phyloP scores from a whole-genome alignment of 2,113 vertebrate genomes.

The Chaetorhynchus papuensis region DNA sequence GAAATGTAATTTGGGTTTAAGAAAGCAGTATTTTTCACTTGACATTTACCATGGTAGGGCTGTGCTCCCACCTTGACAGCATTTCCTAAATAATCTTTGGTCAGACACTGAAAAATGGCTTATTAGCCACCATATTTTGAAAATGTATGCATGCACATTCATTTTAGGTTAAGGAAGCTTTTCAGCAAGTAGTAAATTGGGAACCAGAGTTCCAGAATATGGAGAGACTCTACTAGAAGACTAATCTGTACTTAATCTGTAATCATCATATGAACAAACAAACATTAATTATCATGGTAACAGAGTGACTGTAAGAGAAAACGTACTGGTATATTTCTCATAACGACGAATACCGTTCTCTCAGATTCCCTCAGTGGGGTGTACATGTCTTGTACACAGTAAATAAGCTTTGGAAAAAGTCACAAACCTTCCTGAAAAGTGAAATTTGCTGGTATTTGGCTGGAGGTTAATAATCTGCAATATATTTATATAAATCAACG shows the following conservation, averaged over 20 bases:
- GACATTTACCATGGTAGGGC: background rate
- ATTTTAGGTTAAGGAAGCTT: background rate
- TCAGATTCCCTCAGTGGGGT: background rate
- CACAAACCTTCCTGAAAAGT: conserved; percentile 32
- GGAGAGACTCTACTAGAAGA: background rate
- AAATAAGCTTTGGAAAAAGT: background rate
- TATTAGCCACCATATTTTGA: background rate
- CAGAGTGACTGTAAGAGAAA: background rate
- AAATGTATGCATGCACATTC: background rate
- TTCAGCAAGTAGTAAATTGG: background rate
- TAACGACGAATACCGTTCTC: background rate
- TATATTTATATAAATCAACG: conserved; percentile 68
- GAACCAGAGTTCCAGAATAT: background rate
- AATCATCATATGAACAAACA: background rate
- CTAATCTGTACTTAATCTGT: background rate
- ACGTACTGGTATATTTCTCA: background rate
- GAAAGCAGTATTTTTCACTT: background rate
- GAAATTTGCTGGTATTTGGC: conserved; percentile 42
- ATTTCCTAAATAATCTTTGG: background rate
- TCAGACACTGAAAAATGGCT: background rate
- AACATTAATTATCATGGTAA: background rate
- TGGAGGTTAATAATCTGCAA: conserved; percentile 62
- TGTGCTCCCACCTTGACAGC: background rate
- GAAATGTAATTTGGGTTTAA: background rate
- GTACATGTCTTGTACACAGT: background rate